Evolutionary conservation across 2,888 invertebrate species (phyloP).

Genomic region (Cyclophora punctaria): DNA sequence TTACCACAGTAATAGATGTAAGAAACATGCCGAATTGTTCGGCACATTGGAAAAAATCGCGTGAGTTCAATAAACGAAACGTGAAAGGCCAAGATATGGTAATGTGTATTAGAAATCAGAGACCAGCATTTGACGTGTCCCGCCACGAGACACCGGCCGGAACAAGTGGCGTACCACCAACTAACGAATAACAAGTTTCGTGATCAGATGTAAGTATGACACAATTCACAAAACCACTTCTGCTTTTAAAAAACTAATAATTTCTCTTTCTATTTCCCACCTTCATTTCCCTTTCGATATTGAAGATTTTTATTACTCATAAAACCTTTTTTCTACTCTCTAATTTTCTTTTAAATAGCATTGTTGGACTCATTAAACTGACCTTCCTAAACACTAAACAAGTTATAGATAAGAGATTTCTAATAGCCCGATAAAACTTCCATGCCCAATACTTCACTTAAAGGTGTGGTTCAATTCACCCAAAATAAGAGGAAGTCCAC

Average conservation of each 20-base stretch:
- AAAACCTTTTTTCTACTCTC: too few species aligned
- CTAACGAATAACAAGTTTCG: conserved; percentile 20
- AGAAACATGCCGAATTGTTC: conserved; percentile 1
- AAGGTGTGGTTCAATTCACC: too few species aligned
- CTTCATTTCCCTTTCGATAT: conserved; percentile 7
- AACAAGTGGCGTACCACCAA: conserved; percentile 29
- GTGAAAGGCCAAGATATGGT: conserved; percentile 66
- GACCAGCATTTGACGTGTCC: conserved; percentile 28
- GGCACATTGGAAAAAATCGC: conserved; percentile 21
- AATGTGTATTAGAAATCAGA: conserved; percentile 65
- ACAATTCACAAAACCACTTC: conserved; percentile 18
- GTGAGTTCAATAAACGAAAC: conserved; percentile 46
- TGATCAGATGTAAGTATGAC: conserved; percentile 22
- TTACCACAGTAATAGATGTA: too few species aligned
- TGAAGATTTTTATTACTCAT: not conserved
- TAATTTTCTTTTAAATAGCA: too few species aligned
- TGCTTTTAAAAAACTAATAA: conserved; percentile 12
- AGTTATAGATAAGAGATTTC: too few species aligned
- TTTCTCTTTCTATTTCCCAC: conserved; percentile 22
- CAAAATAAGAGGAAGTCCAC: too few species aligned
- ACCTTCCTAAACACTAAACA: too few species aligned
- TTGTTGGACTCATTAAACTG: too few species aligned
- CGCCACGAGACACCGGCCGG: conserved; percentile 29
- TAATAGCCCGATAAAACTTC: too few species aligned
- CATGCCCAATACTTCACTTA: too few species aligned